A percentile compares a stretch with the other conserved stretches of the same genome.
Evolutionary conservation across 2,797 vertebrate genomes (phyloP).

Genomic region (Sebastiscus albofasciatus): DNA sequence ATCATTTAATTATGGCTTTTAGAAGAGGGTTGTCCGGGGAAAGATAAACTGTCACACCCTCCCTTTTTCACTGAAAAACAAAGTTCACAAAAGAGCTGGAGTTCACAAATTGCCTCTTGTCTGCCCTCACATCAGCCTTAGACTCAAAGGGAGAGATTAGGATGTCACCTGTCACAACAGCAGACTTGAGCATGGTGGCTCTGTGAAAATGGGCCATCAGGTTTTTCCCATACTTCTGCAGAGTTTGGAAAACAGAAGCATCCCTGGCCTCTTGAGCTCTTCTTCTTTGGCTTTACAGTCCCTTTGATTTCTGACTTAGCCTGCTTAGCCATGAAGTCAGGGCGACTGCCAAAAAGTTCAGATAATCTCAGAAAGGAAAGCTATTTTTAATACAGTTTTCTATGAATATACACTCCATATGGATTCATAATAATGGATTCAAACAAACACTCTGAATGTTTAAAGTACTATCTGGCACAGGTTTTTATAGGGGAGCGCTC

Average conservation of each 20-base stretch:
- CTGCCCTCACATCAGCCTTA: neutral
- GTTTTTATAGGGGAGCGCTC: neutral
- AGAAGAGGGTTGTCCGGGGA: neutral
- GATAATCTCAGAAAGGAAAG: slow-evolving; percentile 15
- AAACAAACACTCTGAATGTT: slow-evolving; percentile 54
- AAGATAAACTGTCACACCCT: neutral
- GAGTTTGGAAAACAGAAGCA: neutral
- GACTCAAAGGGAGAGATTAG: slow-evolving; percentile 16
- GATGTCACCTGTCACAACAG: slow-evolving; percentile 52
- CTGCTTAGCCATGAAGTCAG: neutral
- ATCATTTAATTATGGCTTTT: slow-evolving; percentile 37
- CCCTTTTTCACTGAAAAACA: neutral
- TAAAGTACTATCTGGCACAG: slow-evolving; percentile 52
- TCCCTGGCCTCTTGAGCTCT: neutral
- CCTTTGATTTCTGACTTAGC: slow-evolving; percentile 5
- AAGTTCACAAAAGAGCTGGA: neutral
- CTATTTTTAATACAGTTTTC: slow-evolving; percentile 25
- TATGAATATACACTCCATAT: slow-evolving; percentile 19
- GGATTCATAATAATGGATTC: slow-evolving; percentile 3
- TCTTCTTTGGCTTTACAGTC: slow-evolving; percentile 4
- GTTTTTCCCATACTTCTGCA: neutral
- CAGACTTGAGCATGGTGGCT: neutral
- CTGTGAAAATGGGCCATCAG: neutral
- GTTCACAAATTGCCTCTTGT: neutral
- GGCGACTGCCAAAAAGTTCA: slow-evolving; percentile 8